Base-by-base conservation (phyloP, 2,888 invertebrate genomes). In the Ennomos erosarius region DNA sequence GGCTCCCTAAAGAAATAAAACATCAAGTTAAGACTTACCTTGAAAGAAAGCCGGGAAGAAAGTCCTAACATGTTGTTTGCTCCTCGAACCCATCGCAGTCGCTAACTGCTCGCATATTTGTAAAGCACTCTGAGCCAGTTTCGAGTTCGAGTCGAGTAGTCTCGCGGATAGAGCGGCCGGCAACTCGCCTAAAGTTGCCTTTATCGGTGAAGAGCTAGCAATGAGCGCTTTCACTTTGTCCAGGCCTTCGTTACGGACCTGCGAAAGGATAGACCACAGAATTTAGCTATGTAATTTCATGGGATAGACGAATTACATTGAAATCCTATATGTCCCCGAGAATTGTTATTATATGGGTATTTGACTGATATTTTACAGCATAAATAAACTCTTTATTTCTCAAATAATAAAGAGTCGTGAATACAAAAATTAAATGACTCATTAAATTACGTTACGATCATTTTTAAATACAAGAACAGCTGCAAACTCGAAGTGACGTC, bases 61-160 rank as follows among this genome's bases (percentile, higher is more conserved):
- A 0, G 95, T 94, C 65, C 97, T 93, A 12, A 98, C 94, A 76
- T 98, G 96, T 48, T 94, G 94, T 76, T 96, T 97, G 74, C 96
- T 95, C 47, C 96, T 94, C 0, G 95, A 84, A 0, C 99, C 98
- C 95, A 99, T 96, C 0, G 97, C 96, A 0, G 93, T 93, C 0
- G 97, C 97, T 33, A 99, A 88, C 35, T 93, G 94, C 74, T 97
- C 96, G 76, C 98, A 98, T 60, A 99, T 95, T 56, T 95, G 95
- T 44, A 99, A 87, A 0, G 98, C 95, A 11, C 95, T 95, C 74
- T 97, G 96, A 0, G 97, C 97, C 67, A 99, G 94, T 84, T 98
- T 98, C 26, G 97, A 97, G 89, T 99, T 99, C 46, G 98, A 98
- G 81, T 99, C 99, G 0, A 95, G 90, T 11, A 99, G 90, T 1